phyloP scores from a whole-genome alignment of 2,888 invertebrate species.

The Lepidochitona cinerea region DNA sequence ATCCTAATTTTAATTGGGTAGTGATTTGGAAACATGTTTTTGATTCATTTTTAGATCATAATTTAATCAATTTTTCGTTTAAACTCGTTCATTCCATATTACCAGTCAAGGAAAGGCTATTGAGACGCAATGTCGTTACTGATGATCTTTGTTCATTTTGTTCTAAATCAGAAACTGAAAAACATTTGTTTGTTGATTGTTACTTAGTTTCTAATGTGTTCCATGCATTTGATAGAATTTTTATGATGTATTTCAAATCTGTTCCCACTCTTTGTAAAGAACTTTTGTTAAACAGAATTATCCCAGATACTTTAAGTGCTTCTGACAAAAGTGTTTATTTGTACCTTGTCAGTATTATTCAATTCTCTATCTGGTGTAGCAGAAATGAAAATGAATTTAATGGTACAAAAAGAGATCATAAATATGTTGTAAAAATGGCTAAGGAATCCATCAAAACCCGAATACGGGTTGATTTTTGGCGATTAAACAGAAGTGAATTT shows the following conservation, averaged over 20 bases:
- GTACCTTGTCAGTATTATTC: neutral
- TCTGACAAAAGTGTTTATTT: neutral
- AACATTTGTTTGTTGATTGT: slow-evolving; percentile 2
- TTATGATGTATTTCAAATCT: neutral
- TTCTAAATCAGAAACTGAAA: neutral
- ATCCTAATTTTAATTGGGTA: neutral
- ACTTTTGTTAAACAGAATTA: too few relatives aligned
- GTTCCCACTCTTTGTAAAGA: neutral
- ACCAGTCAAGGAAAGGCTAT: too few relatives aligned
- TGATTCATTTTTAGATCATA: neutral
- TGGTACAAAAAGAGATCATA: neutral
- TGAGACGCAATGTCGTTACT: neutral
- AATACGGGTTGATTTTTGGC: neutral
- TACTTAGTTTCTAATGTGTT: neutral
- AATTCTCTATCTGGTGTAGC: neutral
- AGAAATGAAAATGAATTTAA: neutral
- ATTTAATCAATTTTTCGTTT: neutral
- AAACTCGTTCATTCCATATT: too few relatives aligned
- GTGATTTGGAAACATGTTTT: neutral
- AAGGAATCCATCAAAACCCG: neutral
- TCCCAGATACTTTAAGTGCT: too few relatives aligned
- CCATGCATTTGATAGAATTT: neutral
- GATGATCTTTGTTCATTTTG: neutral
- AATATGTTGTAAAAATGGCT: neutral
- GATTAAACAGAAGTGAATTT: neutral